Percentiles rank a stretch among this genome's conserved stretches.
Evolutionary conservation across 1,140 invertebrate species (phyloP).

Genomic region (Plectus sambesii): DNA sequence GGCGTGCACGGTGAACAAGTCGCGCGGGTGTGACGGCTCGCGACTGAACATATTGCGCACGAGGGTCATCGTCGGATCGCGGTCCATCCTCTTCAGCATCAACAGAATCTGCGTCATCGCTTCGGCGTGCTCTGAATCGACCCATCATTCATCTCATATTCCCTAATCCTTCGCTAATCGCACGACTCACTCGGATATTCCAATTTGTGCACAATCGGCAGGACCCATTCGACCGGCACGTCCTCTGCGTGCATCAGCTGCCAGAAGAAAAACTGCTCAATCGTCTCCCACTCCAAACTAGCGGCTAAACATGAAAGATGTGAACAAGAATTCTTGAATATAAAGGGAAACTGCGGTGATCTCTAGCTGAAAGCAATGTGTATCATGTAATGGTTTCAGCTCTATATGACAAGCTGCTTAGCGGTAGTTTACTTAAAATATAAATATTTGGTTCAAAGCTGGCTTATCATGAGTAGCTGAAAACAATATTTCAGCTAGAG

Average conservation of each 20-base stretch:
- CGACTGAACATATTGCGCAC: slow-evolving; percentile 3
- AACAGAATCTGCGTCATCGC: slow-evolving; percentile 10
- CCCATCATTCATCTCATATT: too few species aligned
- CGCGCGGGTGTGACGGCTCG: background rate
- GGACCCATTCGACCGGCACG: slow-evolving; percentile 13
- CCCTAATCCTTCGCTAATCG: background rate
- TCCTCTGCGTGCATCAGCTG: slow-evolving; percentile 16
- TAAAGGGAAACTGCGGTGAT: background rate
- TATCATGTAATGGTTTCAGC: background rate
- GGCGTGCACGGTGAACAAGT: slow-evolving; percentile 11
- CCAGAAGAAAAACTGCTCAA: slow-evolving; percentile 13
- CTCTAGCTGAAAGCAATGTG: background rate
- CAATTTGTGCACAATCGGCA: slow-evolving; percentile 3
- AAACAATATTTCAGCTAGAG: background rate
- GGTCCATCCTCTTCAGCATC: slow-evolving; percentile 14
- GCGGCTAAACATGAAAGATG: background rate
- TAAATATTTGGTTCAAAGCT: background rate
- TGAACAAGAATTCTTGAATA: background rate
- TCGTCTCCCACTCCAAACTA: slow-evolving; percentile 10
- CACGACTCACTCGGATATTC: background rate
- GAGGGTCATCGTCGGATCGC: slow-evolving; percentile 9
- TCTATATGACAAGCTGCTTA: background rate
- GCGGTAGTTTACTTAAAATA: background rate
- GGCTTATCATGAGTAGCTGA: background rate
- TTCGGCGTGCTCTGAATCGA: slow-evolving; percentile 1